A percentile compares a stretch with the other conserved stretches of the same genome.
Conservation (phyloP, 2,113 vertebrate species). For the Charadrius vociferus region DNA sequence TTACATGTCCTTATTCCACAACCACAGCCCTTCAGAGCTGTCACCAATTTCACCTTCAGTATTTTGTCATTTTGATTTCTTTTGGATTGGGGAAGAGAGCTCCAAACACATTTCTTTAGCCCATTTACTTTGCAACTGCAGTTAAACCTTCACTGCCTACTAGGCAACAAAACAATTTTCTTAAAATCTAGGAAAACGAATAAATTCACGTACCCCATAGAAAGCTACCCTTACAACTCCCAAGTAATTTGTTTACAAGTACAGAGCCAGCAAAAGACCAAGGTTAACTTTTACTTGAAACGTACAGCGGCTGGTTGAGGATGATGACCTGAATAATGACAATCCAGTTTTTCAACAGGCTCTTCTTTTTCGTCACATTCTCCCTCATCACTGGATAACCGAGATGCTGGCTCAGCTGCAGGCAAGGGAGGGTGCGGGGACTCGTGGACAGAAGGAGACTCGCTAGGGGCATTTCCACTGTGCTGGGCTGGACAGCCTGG, state of each 20-base stretch:
- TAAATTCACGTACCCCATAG: background rate
- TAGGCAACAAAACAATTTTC: background rate
- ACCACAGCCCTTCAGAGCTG: background rate
- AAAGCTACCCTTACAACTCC: background rate
- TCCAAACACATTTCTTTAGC: background rate
- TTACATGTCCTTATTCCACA: background rate
- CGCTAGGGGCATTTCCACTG: conserved; percentile 81
- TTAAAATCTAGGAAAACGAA: background rate
- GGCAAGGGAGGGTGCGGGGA: conserved; percentile 85
- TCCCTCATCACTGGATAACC: conserved; percentile 95
- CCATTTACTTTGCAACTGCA: background rate
- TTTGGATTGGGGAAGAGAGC: background rate
- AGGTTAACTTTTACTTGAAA: conserved; percentile 3
- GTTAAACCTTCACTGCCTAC: background rate
- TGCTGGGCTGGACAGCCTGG: conserved; percentile 86
- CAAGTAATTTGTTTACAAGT: background rate
- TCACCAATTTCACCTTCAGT: background rate
- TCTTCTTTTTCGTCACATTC: conserved; percentile 97
- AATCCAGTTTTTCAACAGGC: conserved; percentile 94
- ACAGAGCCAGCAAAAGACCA: background rate
- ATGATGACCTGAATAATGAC: conserved; percentile 98
- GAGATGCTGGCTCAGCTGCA: conserved; percentile 84
- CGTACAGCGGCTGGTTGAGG: conserved; percentile 97
- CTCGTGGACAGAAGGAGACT: conserved; percentile 84
- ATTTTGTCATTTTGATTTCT: background rate